Percentiles rank a stretch among this genome's conserved stretches.
These are phyloP conservation scores for Brenthis ino DNA, from an alignment of 2,888 invertebrate species.

Conservation along the genomic window DNA sequence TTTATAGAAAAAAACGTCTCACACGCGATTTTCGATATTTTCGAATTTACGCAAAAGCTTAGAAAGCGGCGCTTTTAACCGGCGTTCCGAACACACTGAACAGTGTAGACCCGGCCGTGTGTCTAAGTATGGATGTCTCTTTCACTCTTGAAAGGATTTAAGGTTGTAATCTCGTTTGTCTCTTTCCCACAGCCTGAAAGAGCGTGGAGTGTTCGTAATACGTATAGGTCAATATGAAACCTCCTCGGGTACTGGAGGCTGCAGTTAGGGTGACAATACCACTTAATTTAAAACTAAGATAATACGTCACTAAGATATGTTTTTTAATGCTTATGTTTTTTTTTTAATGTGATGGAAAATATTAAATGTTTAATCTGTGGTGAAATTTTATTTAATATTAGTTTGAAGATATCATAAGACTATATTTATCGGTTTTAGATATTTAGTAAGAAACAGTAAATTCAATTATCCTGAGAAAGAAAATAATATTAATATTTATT, in stretches of 20 bases:
- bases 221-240: conserved; percentile 82
- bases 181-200: conserved; percentile 68
- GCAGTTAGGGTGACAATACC: conserved; percentile 69
- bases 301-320: conserved; percentile 10
- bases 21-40: conserved; percentile 41
- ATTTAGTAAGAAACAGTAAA: too few relatives aligned
- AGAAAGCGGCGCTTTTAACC: conserved; percentile 51
- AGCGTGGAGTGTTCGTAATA: conserved; percentile 72
- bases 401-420: too few relatives aligned
- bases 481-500: too few relatives aligned
- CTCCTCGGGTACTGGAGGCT: conserved; percentile 80
- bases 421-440: too few relatives aligned
- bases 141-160: conserved; percentile 47
- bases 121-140: conserved; percentile 56
- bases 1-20: conserved; percentile 9
- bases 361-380: too few relatives aligned
- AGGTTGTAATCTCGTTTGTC: conserved; percentile 49
- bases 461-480: too few relatives aligned
- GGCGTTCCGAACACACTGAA: conserved; percentile 71
- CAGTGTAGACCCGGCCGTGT: conserved; percentile 65
- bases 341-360: too few relatives aligned
- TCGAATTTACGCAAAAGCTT: conserved; percentile 21
- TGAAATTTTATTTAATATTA: too few relatives aligned
- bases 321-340: too few relatives aligned
- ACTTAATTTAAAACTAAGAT: conserved; percentile 22